phyloP scores from a whole-genome alignment of 2,113 vertebrate species.

The Columbina picui region DNA sequence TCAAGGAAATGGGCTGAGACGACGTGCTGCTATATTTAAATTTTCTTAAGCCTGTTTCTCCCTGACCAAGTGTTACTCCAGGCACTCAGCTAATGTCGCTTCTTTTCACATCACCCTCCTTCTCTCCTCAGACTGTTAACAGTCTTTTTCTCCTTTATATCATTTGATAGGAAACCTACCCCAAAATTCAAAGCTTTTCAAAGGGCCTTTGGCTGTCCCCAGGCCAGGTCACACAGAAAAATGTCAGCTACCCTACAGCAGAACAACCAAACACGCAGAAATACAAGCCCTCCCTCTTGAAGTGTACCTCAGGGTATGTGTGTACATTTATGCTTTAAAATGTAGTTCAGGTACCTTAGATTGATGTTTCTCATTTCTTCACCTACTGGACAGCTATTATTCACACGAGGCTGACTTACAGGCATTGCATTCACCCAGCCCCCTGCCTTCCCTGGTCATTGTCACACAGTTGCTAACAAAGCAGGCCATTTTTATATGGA shows the following conservation, averaged over 20 bases:
- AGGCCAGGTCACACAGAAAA: background rate
- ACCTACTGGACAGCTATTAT: background rate
- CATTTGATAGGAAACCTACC: background rate
- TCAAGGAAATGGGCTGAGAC: background rate
- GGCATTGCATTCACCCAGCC: background rate
- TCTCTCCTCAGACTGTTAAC: background rate
- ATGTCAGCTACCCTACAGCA: background rate
- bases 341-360: background rate
- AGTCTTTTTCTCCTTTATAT: background rate
- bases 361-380: background rate
- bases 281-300: background rate
- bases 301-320: background rate
- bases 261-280: background rate
- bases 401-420: background rate
- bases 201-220: background rate
- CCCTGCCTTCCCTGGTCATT: background rate
- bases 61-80: background rate
- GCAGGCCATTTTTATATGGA: background rate
- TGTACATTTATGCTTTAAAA: conserved; percentile 23
- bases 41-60: background rate
- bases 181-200: background rate
- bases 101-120: background rate
- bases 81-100: background rate
- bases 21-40: background rate
- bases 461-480: background rate